Conservation (phyloP, 2,797 vertebrate genomes). For the Notoglanidium macrostoma region DNA sequence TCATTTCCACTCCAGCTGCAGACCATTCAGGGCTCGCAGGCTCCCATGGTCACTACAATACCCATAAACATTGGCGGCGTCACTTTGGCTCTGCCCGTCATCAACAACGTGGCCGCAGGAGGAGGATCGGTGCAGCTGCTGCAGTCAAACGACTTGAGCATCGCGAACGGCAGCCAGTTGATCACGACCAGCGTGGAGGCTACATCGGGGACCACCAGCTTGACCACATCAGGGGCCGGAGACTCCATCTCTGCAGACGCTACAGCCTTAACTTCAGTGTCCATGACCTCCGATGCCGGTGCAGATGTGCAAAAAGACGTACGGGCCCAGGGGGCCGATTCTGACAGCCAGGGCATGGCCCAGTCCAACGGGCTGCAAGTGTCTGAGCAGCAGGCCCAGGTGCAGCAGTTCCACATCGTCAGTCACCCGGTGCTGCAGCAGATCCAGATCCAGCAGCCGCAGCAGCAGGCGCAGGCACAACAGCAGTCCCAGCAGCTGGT, state of each 20-base stretch:
- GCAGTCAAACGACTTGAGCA: constrained; percentile 85
- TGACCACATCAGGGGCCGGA: constrained; percentile 72
- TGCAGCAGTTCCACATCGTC: constrained; percentile 96
- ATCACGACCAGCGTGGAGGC: constrained; percentile 81
- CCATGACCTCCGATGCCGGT: constrained; percentile 57
- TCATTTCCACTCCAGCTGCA: constrained; percentile 95
- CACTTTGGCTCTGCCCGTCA: constrained; percentile 93
- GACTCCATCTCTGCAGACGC: constrained; percentile 81
- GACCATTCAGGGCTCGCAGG: constrained; percentile 89
- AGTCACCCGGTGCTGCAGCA: constrained; percentile 94
- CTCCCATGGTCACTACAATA: constrained; percentile 92
- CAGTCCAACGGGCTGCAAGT: constrained; percentile 91
- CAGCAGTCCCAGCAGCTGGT: constrained; percentile 66
- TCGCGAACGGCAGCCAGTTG: constrained; percentile 90
- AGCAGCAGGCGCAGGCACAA: constrained; percentile 73
- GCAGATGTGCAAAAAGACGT: constrained; percentile 71
- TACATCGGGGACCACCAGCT: constrained; percentile 75
- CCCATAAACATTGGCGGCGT: constrained; percentile 97
- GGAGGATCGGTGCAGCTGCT: constrained; percentile 87
- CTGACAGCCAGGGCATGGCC: constrained; percentile 78
- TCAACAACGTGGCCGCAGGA: constrained; percentile 84
- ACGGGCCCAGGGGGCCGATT: constrained; percentile 72
- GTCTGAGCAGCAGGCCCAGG: constrained; percentile 80
- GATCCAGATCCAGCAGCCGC: constrained; percentile 88
- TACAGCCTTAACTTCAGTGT: constrained; percentile 78